A percentile compares a stretch with the other conserved stretches of the same genome.
phyloP scores from a whole-genome alignment of 64 coral and sea anemone species.

The Actinia tenebrosa region DNA sequence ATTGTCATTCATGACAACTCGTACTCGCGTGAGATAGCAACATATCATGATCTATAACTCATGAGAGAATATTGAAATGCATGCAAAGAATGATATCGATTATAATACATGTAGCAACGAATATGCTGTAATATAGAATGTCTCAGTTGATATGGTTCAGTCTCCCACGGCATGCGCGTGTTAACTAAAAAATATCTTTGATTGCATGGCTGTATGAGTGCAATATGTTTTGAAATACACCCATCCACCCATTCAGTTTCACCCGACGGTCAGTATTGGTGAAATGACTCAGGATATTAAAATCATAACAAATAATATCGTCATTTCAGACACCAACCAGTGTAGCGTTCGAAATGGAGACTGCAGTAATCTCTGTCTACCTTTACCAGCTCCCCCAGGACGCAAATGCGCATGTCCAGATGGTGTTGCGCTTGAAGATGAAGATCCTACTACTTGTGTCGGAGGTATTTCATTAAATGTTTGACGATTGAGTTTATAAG shows the following conservation, averaged over 20 bases:
- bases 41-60: not conserved
- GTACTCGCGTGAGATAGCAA: not conserved
- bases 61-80: not conserved
- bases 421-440: constrained; percentile 25
- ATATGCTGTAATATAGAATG: not conserved
- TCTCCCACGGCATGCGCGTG: not conserved
- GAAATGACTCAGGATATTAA: no score
- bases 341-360: constrained; percentile 34
- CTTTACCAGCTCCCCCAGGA: constrained; percentile 40
- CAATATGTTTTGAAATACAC: not conserved
- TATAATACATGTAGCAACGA: constrained; percentile 24
- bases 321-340: not conserved
- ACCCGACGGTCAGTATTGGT: no score
- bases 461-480: constrained; percentile 32
- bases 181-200: not conserved
- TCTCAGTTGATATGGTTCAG: not conserved
- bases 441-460: constrained; percentile 40
- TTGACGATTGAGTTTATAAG: no score
- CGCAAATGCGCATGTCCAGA: constrained; percentile 44
- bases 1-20: not conserved
- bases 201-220: not conserved
- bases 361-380: constrained; percentile 47
- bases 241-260: not conserved
- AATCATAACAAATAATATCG: not conserved
- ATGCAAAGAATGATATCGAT: constrained; percentile 5